Conservation (phyloP, 2,797 vertebrate genomes). For the Acanthurus lineatus region DNA sequence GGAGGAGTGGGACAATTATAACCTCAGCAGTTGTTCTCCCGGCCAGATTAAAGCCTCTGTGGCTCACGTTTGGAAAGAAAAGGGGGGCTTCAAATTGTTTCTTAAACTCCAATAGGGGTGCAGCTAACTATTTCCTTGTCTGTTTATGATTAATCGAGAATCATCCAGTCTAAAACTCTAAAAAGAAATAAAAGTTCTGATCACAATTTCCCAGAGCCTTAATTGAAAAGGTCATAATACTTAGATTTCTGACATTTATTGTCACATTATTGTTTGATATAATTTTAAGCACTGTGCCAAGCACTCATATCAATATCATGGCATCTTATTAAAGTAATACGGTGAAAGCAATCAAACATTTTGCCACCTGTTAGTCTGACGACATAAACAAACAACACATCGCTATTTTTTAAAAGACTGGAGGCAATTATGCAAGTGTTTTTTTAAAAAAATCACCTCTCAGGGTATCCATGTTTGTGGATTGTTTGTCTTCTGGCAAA, state of each 20-base stretch:
- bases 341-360: background rate
- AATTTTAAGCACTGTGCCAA: background rate
- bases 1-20: constrained; percentile 45
- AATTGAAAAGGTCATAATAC: too few species aligned
- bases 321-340: background rate
- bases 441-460: background rate
- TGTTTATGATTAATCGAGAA: too few species aligned
- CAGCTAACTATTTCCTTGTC: too few species aligned
- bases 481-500: constrained; percentile 11
- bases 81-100: background rate
- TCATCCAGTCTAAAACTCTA: too few species aligned
- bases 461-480: constrained; percentile 24
- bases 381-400: background rate
- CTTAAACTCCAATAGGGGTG: background rate
- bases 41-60: constrained; percentile 8
- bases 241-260: background rate
- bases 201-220: too few species aligned
- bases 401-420: background rate
- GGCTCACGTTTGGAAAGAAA: constrained; percentile 1
- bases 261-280: background rate
- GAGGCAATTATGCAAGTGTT: background rate
- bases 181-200: too few species aligned
- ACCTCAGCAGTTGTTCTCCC: constrained; percentile 43
- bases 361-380: constrained; percentile 6
- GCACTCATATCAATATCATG: background rate